Evolutionary conservation across 2,888 invertebrate genomes (phyloP).

Genomic region (Bursaphelenchus okinawaensis): DNA sequence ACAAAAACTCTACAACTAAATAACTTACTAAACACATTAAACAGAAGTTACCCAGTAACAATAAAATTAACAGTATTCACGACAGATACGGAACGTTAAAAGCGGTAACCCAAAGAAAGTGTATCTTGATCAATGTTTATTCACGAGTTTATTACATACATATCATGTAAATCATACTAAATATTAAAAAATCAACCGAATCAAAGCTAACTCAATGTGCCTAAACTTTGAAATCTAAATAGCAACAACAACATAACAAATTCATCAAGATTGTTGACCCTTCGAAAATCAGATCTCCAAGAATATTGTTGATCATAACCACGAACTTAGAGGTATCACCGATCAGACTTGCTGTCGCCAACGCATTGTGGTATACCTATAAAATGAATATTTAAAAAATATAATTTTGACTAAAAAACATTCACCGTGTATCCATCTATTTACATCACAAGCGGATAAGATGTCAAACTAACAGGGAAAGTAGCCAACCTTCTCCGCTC

Average conservation of each 20-base stretch:
- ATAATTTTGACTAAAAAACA: too few species aligned
- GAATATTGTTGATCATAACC: conserved; percentile 77
- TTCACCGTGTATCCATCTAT: too few species aligned
- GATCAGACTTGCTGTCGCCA: conserved; percentile 87
- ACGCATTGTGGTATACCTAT: conserved; percentile 81
- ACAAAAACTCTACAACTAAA: background rate
- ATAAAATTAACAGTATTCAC: conserved; percentile 93
- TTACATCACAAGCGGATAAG: too few species aligned
- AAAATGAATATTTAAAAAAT: too few species aligned
- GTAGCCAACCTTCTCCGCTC: too few species aligned
- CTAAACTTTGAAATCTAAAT: background rate
- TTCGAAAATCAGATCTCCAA: conserved; percentile 61
- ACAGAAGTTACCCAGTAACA: conserved; percentile 90
- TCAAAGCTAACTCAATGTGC: too few species aligned
- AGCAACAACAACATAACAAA: background rate
- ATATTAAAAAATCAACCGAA: too few species aligned
- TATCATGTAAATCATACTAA: conserved; percentile 70
- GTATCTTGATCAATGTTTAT: conserved; percentile 88
- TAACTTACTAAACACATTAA: conserved; percentile 81
- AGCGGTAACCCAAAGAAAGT: conserved; percentile 89
- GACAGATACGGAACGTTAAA: conserved; percentile 94
- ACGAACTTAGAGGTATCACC: conserved; percentile 82
- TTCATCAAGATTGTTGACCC: conserved; percentile 42
- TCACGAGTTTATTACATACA: conserved; percentile 87
- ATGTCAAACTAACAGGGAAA: too few species aligned